phyloP scores from a whole-genome alignment of 2,888 invertebrate species.

The Drosophila subsilvestris region DNA sequence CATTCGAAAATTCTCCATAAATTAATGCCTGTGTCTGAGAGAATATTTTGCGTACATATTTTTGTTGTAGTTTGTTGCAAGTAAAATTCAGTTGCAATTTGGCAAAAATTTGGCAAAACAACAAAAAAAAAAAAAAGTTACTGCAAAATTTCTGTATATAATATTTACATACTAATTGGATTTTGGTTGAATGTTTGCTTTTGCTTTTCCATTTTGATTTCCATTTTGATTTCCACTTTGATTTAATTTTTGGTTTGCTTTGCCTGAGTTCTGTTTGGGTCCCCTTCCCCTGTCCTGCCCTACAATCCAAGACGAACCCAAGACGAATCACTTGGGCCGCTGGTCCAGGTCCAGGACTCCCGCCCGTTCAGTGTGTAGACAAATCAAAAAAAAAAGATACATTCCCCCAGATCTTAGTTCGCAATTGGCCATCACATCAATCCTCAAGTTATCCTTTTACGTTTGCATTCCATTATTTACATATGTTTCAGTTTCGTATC shows the following conservation, averaged over 20 bases:
- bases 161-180: constrained; percentile 57
- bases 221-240: constrained; percentile 6
- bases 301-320: neutral
- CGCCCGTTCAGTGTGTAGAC: constrained; percentile 7
- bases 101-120: constrained; percentile 38
- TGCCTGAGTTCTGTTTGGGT: constrained; percentile 9
- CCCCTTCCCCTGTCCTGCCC: constrained; percentile 7
- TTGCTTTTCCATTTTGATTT: constrained; percentile 18
- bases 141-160: constrained; percentile 50
- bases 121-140: constrained; percentile 24
- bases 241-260: constrained; percentile 7
- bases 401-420: constrained; percentile 19
- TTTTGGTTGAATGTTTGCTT: constrained; percentile 33
- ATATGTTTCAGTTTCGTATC: constrained; percentile 4
- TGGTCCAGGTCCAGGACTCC: constrained; percentile 17
- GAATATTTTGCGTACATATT: constrained; percentile 49
- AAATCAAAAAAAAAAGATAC: constrained; percentile 12
- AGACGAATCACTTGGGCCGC: neutral
- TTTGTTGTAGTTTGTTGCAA: constrained; percentile 72
- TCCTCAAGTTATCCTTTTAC: constrained; percentile 20
- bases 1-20: constrained; percentile 37
- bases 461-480: constrained; percentile 8
- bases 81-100: constrained; percentile 45
- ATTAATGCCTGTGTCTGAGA: constrained; percentile 49
- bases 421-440: constrained; percentile 28